Conservation (phyloP, 2,888 invertebrate genomes). For the Parnassius orleans region DNA sequence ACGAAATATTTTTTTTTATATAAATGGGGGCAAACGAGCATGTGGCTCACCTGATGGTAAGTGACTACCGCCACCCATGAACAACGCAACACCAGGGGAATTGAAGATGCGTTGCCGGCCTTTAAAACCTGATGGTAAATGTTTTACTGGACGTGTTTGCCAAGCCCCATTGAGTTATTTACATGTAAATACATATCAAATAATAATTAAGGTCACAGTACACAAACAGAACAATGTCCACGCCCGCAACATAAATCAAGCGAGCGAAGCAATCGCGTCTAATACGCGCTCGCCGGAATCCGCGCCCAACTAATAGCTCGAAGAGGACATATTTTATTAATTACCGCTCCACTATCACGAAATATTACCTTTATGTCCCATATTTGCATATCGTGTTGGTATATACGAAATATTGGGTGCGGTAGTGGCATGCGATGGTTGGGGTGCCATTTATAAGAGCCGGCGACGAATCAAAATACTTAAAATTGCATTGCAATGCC, state of each 20-base stretch:
- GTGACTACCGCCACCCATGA: too few relatives aligned
- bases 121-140: too few relatives aligned
- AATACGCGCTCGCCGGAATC: slow-evolving; percentile 42
- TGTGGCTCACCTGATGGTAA: too few relatives aligned
- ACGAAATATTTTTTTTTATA: too few relatives aligned
- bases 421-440: slow-evolving; percentile 58
- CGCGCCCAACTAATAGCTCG: slow-evolving; percentile 59
- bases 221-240: slow-evolving; percentile 33
- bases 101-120: too few relatives aligned
- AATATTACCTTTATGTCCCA: slow-evolving; percentile 76
- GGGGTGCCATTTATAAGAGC: slow-evolving; percentile 31
- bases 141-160: too few relatives aligned
- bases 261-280: slow-evolving; percentile 57
- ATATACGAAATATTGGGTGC: slow-evolving; percentile 63
- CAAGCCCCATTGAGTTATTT: background rate
- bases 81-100: too few relatives aligned
- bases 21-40: too few relatives aligned
- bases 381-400: slow-evolving; percentile 78
- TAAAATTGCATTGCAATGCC: too few relatives aligned
- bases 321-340: slow-evolving; percentile 78
- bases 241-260: slow-evolving; percentile 53
- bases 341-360: slow-evolving; percentile 74
- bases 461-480: background rate
- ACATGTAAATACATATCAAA: slow-evolving; percentile 30
- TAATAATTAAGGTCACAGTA: slow-evolving; percentile 56